Evolutionary conservation across 2,113 vertebrate genomes (phyloP).

Genomic region (Chionis minor): DNA sequence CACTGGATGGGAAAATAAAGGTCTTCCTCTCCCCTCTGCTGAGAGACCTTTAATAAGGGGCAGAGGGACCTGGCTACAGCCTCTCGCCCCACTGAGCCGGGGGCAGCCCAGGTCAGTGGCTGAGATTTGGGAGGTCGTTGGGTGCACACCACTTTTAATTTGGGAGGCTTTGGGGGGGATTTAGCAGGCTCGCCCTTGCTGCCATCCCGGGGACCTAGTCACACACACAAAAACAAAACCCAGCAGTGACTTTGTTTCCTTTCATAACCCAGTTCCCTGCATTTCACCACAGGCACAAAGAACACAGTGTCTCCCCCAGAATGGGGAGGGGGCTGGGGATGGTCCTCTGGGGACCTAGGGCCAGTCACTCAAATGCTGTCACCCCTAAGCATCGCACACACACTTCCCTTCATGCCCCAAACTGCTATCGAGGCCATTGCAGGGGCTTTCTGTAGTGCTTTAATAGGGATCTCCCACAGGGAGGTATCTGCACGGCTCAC

Average conservation of each 20-base stretch:
- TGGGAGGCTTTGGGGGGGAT: slow-evolving; percentile 42
- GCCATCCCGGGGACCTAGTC: background rate
- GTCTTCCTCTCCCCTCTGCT: background rate
- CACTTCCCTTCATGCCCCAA: background rate
- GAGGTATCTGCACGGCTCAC: background rate
- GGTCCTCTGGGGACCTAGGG: background rate
- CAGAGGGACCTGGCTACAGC: background rate
- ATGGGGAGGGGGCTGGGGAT: background rate
- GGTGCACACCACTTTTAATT: background rate
- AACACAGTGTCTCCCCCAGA: background rate
- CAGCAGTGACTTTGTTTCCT: background rate
- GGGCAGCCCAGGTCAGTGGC: background rate
- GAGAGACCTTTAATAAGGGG: background rate
- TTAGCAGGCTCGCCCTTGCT: background rate
- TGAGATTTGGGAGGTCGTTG: background rate
- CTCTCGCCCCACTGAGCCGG: background rate
- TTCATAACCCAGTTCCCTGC: background rate
- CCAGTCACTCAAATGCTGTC: fast-evolving
- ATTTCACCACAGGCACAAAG: background rate
- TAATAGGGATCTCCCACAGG: fast-evolving
- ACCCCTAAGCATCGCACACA: fast-evolving
- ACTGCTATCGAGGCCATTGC: fast-evolving
- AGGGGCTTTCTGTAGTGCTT: fast-evolving
- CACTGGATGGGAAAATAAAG: background rate
- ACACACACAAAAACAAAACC: background rate